Evolutionary conservation across 2,113 vertebrate genomes (phyloP).

Genomic region (Hippoglossus stenolepis): DNA sequence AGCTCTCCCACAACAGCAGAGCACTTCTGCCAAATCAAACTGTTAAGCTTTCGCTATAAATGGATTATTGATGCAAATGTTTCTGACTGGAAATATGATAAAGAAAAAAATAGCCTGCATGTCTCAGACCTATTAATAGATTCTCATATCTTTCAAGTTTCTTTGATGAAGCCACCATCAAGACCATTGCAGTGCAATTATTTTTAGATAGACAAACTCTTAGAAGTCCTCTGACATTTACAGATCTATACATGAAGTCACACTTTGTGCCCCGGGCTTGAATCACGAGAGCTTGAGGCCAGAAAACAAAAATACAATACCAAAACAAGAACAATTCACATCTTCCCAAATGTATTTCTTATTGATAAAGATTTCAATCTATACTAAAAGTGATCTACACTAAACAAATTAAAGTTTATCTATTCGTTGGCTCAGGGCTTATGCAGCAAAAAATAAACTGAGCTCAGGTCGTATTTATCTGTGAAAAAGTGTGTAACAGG

Average conservation of each 20-base stretch:
- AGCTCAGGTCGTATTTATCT: neutral
- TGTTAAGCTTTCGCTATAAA: neutral
- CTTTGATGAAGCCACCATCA: neutral
- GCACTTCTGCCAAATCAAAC: neutral
- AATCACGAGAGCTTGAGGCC: neutral
- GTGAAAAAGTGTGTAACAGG: neutral
- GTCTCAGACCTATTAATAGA: conserved; percentile 1
- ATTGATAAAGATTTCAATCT: no score
- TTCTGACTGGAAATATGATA: neutral
- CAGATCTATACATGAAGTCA: neutral
- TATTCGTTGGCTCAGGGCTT: neutral
- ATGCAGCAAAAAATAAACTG: no score
- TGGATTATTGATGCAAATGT: neutral
- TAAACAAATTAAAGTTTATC: neutral
- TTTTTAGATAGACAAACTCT: neutral
- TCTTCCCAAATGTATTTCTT: neutral
- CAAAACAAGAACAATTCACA: neutral
- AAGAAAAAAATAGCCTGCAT: neutral
- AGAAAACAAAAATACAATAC: no score
- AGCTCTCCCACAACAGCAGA: neutral
- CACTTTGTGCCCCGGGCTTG: neutral
- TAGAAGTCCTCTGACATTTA: neutral
- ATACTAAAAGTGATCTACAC: no score
- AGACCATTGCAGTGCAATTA: no score
- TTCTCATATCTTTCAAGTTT: neutral